Base-by-base conservation (phyloP, 2,797 vertebrate genomes). In the Leucoraja ocellata region DNA sequence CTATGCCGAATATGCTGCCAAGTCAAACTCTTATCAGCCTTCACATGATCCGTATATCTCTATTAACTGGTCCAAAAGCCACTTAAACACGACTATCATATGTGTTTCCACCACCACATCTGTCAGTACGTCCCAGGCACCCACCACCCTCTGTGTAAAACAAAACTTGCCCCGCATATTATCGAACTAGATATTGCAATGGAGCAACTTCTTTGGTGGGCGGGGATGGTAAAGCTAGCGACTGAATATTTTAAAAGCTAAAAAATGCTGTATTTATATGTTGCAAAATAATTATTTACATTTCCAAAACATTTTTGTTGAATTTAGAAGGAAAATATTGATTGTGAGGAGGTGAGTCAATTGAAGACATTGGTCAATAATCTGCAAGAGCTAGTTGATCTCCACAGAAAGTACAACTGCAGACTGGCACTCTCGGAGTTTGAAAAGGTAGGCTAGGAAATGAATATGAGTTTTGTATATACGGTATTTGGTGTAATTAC, bases 331-430 rank as follows among this genome's bases (percentile, higher is more conserved):
- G 97, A 97, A 65, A 94, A 95, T 86, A 96, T 95, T 46, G 96
- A 95, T 79, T 95, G 95, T 54, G 96, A 98, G 92, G 98, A 99
- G 93, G 95, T 98, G 10, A 94, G 95, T 78, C 97, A 96, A 93
- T 96, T 99, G 54, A 97, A 95, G 94, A 96, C 96, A 28, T 94
- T 99, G 94, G 97, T 99, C 21, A 95, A 95, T 25, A 97, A 96
- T 95, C 96, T 99, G 21, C 96, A 94, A 36, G 96, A 97, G 74
- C 94, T 99, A 90, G 96, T 98, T 94, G 97, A 97, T 58, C 96
- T 99, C 13, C 96, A 98, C 88, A 96, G 94, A 91, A 99, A 98
- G 95, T 99, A 98, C 95, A 98, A 97, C 95, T 99, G 98, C 95
- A 97, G 93, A 63, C 96, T 99, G 94, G 95, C 98, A 1, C 97